Evolutionary conservation across 2,113 vertebrate genomes (phyloP), one percentile per base, ranked within the genome.

Genomic region (Euleptes europaea): DNA sequence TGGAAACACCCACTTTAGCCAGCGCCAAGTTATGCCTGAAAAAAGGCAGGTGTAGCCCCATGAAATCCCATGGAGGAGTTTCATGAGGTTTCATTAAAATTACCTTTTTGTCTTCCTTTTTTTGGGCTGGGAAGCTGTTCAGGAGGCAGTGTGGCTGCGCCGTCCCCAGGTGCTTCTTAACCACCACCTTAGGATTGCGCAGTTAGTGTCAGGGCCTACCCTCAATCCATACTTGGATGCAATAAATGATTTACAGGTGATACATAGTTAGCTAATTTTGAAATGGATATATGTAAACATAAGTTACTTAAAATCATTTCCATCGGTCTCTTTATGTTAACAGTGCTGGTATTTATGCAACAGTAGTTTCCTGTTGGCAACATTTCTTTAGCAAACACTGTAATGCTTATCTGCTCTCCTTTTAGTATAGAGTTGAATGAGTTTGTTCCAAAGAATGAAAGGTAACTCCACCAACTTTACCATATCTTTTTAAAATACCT

Each of bases 381-480:
- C 38, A 57, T 79, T 72, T 70, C 69, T 51, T 49, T 63, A 79
- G 69, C 31, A 79, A 73, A 79, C 54, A 79, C 23, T 35, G 40
- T 13, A 79, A 79, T 74, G n/a, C 76, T 85, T 85, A 85, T 38
- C 76, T 71, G n/a, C 78, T 85, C 57, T 40, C 21, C n/a, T 8
- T 28, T n/a, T 47, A 5, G 1, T 5, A 63, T 28, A 63, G 60
- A 35, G 40, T 63, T 65, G 51, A 79, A 73, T 35, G 23, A 49
- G 40, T 63, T 72, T 23, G 13, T 72, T 63, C 54, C 69, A 65
- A 85, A 73, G 67, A 80, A 80, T 38, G 67, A 72, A 65, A 71
- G 21, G 38, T 28, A 60, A 51, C 23, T 47, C 8, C 63, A 69
- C 26, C 47, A 70, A 31, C 63, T 38, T 21, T 44, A 49, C 28